Evolutionary conservation across 2,113 vertebrate genomes (phyloP), one percentile per base, ranked within the genome.

Genomic region (Spilogale gracilis): DNA sequence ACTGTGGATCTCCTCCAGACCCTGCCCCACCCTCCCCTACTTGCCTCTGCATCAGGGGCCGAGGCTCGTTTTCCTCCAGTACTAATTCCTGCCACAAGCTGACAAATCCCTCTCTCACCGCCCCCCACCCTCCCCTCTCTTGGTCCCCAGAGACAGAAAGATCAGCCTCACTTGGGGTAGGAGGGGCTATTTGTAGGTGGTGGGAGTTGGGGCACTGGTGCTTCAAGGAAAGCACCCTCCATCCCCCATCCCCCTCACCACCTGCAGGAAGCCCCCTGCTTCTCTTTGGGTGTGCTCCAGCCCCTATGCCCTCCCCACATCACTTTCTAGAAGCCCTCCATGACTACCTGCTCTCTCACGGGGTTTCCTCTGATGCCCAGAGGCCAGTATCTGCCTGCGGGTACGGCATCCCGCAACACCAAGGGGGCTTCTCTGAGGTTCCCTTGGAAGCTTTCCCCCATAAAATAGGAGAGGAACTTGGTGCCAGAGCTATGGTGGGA

Each of bases 71-170:
- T 38, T 23, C 54, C 38, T 45, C 87, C 16, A 11, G 56, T 56
- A 21, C 23, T 17, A 8, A 30, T 61, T 50, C 78, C 20, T 17
- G 52, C 32, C 20, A 0, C 1, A 4, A 17, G 27, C 2, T 50
- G 73, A 73, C 73, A 74, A 11, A 17, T 13, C 6, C 17, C 69
- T 54, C 81, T n/a, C 17, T 1, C 60, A 8, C 16, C 12, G 12
- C 12, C 7, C 16, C 78, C 23, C 88, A 65, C 60, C 1, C n/a
- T 45, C 7, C 17, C 38, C 78, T 27, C 89, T 71, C 48, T 4
- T 11, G 21, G 9, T 0, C 6, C 3, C 50, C 25, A 6, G 9
- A 0, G 0, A 43, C 6, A 5, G 3, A 16, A 27, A 1, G n/a
- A 17, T 30, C 52, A 69, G 38, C 45, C 56, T 80, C 48, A 25